Base-by-base conservation (phyloP, 2,888 invertebrate genomes). In the Cyclophora punctaria region DNA sequence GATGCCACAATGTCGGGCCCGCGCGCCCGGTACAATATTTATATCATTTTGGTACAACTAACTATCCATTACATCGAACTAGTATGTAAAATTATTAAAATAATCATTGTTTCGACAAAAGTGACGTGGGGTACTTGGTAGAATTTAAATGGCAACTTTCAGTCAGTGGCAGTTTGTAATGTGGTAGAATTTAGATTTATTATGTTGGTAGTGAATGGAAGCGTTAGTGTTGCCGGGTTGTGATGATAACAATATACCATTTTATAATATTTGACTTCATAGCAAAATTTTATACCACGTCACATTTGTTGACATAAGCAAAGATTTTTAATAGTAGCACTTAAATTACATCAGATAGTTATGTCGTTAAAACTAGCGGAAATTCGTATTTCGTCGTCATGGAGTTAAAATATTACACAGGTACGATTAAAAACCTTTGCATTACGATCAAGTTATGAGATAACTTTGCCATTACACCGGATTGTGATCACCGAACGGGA, bases 361-460 rank as follows among this genome's bases (percentile, higher is more conserved):
- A 43, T 7, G 45, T 50, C 43, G 20, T 48, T 48, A 56, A 52
- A 51, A 45, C 41, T 43, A 51, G 43, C 45, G 51, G 44, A 51
- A 54, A 54, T 45, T 51, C 41, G 5, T 46, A 50, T 48, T 51
- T 48, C 48, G 49, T 58, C 55, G 56, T 59, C 60, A 57, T 54
- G 48, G 51, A 45, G 45, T 43, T 56, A 55, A 57, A 60, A 62
- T 48, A 41, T 37, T 37, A 37, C 4, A 5, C 37, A 37, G 45
- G 59, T 55, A 64, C 61, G 58, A 63, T 68, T 65, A 72, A 60
- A 71, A 67, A 73, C 65, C 68, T 60, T 69, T 67, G 69, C 73
- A 69, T 67, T 69, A 66, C 64, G 59, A 69, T 61, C 66, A 66
- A 55, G 63, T 45, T 65, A 55, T 55, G 67, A 67, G 60, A 64